Evolutionary conservation across 2,113 vertebrate genomes (phyloP).

Genomic region (Theristicus caerulescens): DNA sequence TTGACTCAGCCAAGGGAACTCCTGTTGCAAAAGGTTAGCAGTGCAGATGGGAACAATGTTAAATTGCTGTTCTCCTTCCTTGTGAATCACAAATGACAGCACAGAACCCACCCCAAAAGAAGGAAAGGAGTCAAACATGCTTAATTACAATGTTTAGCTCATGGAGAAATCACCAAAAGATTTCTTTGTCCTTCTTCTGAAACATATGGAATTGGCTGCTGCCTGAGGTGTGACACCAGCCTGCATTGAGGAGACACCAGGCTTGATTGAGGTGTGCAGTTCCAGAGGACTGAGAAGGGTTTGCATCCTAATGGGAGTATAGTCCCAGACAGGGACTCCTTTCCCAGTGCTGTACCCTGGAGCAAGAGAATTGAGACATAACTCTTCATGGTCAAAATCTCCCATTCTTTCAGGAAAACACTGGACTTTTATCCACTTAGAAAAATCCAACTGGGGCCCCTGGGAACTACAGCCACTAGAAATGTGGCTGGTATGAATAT

Average conservation of each 20-base stretch:
- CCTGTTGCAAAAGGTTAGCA: not conserved
- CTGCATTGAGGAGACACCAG: not conserved
- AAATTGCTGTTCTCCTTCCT: not conserved
- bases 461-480: not conserved
- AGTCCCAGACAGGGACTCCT: not conserved
- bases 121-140: not conserved
- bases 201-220: not conserved
- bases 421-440: not conserved
- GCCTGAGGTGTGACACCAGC: not conserved
- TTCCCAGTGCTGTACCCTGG: not conserved
- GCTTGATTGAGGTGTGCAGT: not conserved
- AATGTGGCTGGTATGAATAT: not conserved
- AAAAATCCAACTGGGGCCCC: not conserved
- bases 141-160: not conserved
- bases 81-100: not conserved
- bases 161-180: not conserved
- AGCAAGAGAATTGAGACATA: not conserved
- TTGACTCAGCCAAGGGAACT: not conserved
- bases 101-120: not conserved
- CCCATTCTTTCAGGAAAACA: not conserved
- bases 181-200: not conserved
- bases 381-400: not conserved
- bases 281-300: not conserved
- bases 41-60: not conserved
- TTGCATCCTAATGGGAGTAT: not conserved